These are phyloP conservation scores for Drosophila quinaria DNA, from an alignment of 2,888 invertebrate species.

Conservation along the genomic window DNA sequence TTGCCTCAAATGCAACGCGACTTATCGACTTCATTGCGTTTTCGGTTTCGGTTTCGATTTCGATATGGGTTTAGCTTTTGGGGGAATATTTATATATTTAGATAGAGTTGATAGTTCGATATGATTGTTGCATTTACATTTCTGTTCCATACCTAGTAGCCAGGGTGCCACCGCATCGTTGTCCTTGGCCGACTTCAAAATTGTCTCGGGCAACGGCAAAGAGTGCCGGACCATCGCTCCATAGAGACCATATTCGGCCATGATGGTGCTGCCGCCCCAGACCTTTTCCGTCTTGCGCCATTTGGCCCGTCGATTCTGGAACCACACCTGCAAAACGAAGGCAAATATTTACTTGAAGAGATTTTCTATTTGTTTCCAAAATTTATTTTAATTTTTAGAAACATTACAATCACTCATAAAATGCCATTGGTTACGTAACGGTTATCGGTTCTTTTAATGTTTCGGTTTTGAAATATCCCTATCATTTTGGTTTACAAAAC, in stretches of 20 bases:
- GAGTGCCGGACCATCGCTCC: conserved; percentile 99
- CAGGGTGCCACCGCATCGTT: conserved; percentile 99
- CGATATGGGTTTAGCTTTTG: not conserved
- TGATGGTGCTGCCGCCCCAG: conserved; percentile 99
- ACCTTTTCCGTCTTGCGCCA: conserved; percentile 99
- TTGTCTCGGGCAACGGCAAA: conserved; percentile 98
- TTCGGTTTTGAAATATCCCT: too few species aligned
- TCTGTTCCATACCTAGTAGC: conserved; percentile 94
- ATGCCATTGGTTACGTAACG: too few species aligned
- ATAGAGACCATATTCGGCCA: conserved; percentile 99
- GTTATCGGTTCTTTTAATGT: too few species aligned
- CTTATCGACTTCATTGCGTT: conserved; percentile 16
- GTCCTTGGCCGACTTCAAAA: conserved; percentile 98
- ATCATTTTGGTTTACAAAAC: too few species aligned
- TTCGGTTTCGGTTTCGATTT: not conserved
- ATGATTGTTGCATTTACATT: conserved; percentile 86
- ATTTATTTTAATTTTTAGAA: too few species aligned
- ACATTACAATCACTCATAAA: too few species aligned
- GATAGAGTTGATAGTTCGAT: conserved; percentile 54
- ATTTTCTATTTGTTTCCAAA: too few species aligned
- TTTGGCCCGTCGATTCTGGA: conserved; percentile 96
- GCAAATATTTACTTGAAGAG: too few species aligned
- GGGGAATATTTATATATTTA: not conserved
- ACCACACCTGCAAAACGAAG: conserved; percentile 94
- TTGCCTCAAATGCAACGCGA: conserved; percentile 40